Evolutionary conservation across 2,888 invertebrate species (phyloP), one percentile per base, ranked within the genome.

Genomic region (Syrphus vitripennis): DNA sequence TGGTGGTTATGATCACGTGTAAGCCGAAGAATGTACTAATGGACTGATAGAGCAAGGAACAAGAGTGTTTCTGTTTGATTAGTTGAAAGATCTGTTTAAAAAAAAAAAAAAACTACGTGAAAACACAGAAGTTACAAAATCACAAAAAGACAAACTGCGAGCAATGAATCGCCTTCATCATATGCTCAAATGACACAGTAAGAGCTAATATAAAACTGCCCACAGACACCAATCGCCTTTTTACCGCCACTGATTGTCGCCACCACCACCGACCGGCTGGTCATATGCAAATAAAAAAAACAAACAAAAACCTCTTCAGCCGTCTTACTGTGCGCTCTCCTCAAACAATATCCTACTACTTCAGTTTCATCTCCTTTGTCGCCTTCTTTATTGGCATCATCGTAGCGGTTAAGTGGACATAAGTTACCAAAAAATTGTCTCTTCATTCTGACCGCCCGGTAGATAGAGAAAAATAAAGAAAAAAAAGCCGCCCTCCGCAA

Each of bases 351-450:
- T n/a, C n/a, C n/a, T n/a, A 29, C 63, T 70, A 83, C 75, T 83
- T 83, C 80, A 83, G 69, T 48, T 67, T 86, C 84, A 86, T 86
- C 86, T 82, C 78, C 82, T 82, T 86, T 86, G 86, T 82, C 86
- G 86, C 82, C 86, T 86, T 72, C 86, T 77, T 86, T 86, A 86
- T 86, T 86, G 77, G 74, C 86, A 82, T 86, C 86, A 86, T 86
- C 86, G 77, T 82, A 67, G 82, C 81, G 86, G 86, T 81, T 86
- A 86, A 86, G 86, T 86, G 86, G 86, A 82, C 82, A 86, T 82
- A 86, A 86, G 86, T 76, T 86, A 82, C 86, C 86, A 77, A 82
- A 86, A 86, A 86, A 86, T 86, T 86, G 86, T 86, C 86, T 82
- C 86, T 82, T 86, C 82, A 70, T 77, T 77, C 24, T 40, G 82